phyloP scores from a whole-genome alignment of 2,888 invertebrate genomes.

The Drosophila testacea region DNA sequence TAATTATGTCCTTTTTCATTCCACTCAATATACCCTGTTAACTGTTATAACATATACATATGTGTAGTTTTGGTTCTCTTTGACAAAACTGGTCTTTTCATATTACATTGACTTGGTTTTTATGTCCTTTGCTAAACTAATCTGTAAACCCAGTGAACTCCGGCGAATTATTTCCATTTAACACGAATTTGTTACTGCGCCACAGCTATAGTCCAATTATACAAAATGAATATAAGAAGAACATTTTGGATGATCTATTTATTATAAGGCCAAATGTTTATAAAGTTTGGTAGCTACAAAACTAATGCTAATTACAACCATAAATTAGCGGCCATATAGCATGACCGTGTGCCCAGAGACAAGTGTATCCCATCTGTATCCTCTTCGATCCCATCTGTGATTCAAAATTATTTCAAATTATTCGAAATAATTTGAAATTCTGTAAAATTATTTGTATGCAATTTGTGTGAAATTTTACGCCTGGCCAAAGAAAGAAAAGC shows the following conservation, averaged over 20 bases:
- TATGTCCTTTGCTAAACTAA: too few relatives aligned
- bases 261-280: conserved; percentile 48
- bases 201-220: conserved; percentile 8
- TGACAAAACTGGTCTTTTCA: too few relatives aligned
- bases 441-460: conserved; percentile 22
- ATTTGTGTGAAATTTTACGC: conserved; percentile 56
- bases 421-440: conserved; percentile 11
- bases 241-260: conserved; percentile 62
- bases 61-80: too few relatives aligned
- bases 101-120: too few relatives aligned
- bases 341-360: conserved; percentile 31
- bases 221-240: conserved; percentile 13
- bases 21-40: background rate
- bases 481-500: conserved; percentile 36
- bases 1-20: background rate
- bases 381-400: conserved; percentile 4
- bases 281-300: conserved; percentile 2
- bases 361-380: background rate
- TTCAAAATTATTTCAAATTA: conserved; percentile 14
- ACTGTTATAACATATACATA: background rate
- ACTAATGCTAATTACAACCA: conserved; percentile 68
- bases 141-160: too few relatives aligned
- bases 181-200: conserved; percentile 30
- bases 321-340: conserved; percentile 76
- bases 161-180: background rate